Conservation (phyloP, 2,113 vertebrate species). For the Anser cygnoides region DNA sequence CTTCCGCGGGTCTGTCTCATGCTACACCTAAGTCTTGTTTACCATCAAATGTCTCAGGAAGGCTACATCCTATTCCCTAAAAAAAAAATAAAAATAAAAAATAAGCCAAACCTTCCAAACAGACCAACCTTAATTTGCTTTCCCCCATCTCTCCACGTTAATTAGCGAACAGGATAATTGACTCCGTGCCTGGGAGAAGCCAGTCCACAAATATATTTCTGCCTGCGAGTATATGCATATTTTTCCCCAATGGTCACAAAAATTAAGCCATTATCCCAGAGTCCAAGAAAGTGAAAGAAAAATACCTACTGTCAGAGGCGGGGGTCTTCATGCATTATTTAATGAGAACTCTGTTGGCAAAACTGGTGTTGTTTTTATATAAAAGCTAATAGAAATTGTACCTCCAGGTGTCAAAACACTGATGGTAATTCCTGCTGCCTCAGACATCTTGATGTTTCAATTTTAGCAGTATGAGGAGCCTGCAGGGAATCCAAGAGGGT, state of each 20-base stretch:
- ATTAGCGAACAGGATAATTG: slow-evolving; percentile 30
- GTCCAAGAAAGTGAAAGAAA: slow-evolving; percentile 36
- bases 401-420: slow-evolving; percentile 74
- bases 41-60: background rate
- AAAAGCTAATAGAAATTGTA: slow-evolving; percentile 75
- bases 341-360: slow-evolving; percentile 58
- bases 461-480: slow-evolving; percentile 73
- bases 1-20: background rate
- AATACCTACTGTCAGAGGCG: slow-evolving; percentile 16
- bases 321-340: slow-evolving; percentile 74
- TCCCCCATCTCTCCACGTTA: background rate
- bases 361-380: slow-evolving; percentile 71
- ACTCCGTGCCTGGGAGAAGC: background rate
- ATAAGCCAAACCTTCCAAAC: background rate
- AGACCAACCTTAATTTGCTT: background rate
- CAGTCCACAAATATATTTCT: fast-evolving
- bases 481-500: slow-evolving; percentile 72
- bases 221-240: fast-evolving
- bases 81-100: background rate
- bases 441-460: slow-evolving; percentile 77
- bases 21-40: fast-evolving
- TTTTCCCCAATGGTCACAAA: background rate
- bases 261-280: slow-evolving; percentile 30
- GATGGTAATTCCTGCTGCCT: slow-evolving; percentile 71
- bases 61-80: background rate